Percentiles rank a stretch among this genome's conserved stretches.
These are phyloP conservation scores for Lophura nycthemera DNA, from an alignment of 2,113 vertebrate genomes.

Conservation along the genomic window DNA sequence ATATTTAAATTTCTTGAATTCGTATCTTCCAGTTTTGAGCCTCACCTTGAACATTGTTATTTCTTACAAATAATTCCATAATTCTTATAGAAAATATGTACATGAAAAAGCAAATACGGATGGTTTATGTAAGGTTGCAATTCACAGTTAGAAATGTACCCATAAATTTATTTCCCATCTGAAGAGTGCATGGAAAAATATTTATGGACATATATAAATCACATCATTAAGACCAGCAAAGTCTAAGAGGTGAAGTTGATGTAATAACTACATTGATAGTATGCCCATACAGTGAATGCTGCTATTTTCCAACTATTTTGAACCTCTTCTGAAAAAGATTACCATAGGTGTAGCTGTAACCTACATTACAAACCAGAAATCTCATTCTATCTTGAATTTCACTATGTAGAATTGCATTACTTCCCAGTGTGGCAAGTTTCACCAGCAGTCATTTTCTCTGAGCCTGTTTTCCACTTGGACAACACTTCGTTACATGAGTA, in stretches of 20 bases:
- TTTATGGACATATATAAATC: too few relatives aligned
- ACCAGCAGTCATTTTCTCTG: background rate
- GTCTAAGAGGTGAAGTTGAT: background rate
- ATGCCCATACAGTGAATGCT: fast-evolving
- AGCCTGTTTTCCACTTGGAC: background rate
- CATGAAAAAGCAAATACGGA: background rate
- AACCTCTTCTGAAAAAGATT: background rate
- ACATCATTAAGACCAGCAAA: background rate
- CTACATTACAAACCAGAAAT: background rate
- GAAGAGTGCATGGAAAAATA: fast-evolving
- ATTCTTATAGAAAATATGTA: background rate
- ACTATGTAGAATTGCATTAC: background rate
- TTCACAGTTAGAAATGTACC: background rate
- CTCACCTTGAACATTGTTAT: fast-evolving
- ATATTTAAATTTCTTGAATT: background rate
- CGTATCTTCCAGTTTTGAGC: background rate
- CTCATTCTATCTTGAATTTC: background rate
- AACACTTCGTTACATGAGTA: background rate
- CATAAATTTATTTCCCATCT: background rate
- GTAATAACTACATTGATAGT: background rate
- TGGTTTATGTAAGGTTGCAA: background rate
- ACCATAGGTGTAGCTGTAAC: background rate
- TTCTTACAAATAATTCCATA: background rate
- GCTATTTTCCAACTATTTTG: background rate
- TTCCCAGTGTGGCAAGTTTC: background rate